Evolutionary conservation across 2,113 vertebrate genomes (phyloP), one percentile per base, ranked within the genome.

Genomic region (Crotophaga sulcirostris): DNA sequence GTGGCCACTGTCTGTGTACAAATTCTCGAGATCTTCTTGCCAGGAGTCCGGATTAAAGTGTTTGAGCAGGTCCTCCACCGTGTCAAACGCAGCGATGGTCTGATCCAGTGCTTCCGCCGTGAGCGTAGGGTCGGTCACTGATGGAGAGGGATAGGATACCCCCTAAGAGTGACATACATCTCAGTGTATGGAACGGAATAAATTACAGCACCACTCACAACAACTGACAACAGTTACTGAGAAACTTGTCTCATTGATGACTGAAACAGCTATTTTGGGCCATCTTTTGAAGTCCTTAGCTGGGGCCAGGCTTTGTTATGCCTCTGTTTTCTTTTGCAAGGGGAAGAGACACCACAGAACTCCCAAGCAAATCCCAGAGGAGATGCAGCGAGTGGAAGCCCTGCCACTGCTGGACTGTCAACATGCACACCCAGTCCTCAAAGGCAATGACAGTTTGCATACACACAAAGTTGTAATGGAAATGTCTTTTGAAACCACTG

Each of bases 11-110:
- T 99, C 98, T 45, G 98, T 97, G 95, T 99, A 99, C 60, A 99
- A 97, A 94, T 97, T 99, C 84, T 99, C 98, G 5, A 99, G 98
- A 89, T 99, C 99, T 74, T 99, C 98, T 95, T 98, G 98, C 99
- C 99, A 99, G 8, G 99, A 98, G 9, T 98, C 98, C 0, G 99
- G 99, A 88, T 98, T 99, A 60, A 99, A 98, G 90, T 99, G 98
- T 90, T 96, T 98, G 38, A 99, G 97, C 26, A 99, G 97, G 74
- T 99, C 98, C 87, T 99, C 99, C 81, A 99, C 98, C 0, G 99
- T 99, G 89, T 99, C 98, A 72, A 99, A 99, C 3, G 98, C 97
- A 25, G 99, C 98, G n/a, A 99, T 97, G 67, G 98, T 98, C 95
- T 98, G 97, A 97, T 99, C 99, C 97, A 99, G 96, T 3, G 98